A percentile compares a stretch with the other conserved stretches of the same genome.
Conservation (phyloP, 2,888 invertebrate genomes). For the Melanotus villosus region DNA sequence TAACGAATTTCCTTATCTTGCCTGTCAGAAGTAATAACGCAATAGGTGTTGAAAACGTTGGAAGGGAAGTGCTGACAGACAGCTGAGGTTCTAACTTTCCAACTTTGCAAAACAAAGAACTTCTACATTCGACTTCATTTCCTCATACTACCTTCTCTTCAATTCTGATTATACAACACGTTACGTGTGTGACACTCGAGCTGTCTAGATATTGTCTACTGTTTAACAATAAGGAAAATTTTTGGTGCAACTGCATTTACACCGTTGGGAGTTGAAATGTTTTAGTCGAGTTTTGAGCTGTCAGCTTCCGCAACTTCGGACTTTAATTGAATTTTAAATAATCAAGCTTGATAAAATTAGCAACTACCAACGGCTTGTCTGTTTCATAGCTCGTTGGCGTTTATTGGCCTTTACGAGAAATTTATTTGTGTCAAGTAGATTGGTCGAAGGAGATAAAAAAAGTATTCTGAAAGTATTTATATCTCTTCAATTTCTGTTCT, state of each 20-base stretch:
- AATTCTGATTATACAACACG: constrained; percentile 20
- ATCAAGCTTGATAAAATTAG: constrained; percentile 12
- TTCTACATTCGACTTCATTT: constrained; percentile 24
- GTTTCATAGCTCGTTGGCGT: neutral
- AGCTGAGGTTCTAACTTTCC: constrained; percentile 28
- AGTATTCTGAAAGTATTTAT: too few relatives aligned
- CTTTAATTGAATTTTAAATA: constrained; percentile 22
- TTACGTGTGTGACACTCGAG: constrained; percentile 18
- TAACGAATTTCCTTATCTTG: constrained; percentile 29
- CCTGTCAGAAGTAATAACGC: constrained; percentile 26
- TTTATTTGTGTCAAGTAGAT: neutral
- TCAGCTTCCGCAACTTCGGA: constrained; percentile 2
- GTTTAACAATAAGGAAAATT: constrained; percentile 4
- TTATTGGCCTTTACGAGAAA: neutral
- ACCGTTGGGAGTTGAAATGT: neutral
- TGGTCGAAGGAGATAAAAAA: too few relatives aligned
- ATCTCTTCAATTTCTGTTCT: too few relatives aligned
- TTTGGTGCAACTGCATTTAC: neutral
- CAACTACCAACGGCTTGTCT: constrained; percentile 1
- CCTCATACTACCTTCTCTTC: constrained; percentile 21
- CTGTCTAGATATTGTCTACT: constrained; percentile 18
- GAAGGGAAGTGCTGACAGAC: constrained; percentile 27
- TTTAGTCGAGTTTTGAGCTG: neutral
- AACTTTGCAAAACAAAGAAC: constrained; percentile 29
- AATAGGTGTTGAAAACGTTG: constrained; percentile 22